Evolutionary conservation across 2,113 vertebrate species (phyloP).

Genomic region (Passer domesticus): DNA sequence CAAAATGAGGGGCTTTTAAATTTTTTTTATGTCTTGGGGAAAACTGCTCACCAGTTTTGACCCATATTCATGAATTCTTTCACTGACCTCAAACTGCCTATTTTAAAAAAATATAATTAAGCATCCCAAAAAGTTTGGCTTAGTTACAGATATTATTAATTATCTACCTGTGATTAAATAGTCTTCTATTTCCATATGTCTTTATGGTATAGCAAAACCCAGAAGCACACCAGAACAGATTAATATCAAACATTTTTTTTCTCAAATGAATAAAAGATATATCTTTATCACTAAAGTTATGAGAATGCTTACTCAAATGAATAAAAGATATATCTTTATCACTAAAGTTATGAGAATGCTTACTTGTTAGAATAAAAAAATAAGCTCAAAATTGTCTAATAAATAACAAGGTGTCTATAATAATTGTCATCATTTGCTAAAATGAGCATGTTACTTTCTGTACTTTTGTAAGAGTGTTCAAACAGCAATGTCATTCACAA

Average conservation of each 20-base stretch:
- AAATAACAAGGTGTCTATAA: background rate
- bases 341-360: background rate
- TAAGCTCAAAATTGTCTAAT: background rate
- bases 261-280: background rate
- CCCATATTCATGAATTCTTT: background rate
- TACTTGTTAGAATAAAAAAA: background rate
- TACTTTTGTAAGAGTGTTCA: background rate
- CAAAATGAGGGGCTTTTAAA: background rate
- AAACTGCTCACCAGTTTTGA: background rate
- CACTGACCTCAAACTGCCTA: background rate
- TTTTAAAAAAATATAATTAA: background rate
- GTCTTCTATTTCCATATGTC: background rate
- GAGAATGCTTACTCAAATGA: too few species aligned
- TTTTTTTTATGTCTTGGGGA: background rate
- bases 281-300: background rate
- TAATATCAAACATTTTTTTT: background rate
- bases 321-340: background rate
- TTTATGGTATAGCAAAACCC: background rate
- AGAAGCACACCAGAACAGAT: background rate
- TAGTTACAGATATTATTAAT: background rate
- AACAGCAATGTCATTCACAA: background rate
- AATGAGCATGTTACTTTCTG: background rate
- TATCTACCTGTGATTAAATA: background rate
- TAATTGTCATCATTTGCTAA: background rate
- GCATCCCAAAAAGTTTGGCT: background rate